These are phyloP conservation scores for Calephelis nemesis DNA, from an alignment of 1,140 invertebrate species.

Conservation along the genomic window DNA sequence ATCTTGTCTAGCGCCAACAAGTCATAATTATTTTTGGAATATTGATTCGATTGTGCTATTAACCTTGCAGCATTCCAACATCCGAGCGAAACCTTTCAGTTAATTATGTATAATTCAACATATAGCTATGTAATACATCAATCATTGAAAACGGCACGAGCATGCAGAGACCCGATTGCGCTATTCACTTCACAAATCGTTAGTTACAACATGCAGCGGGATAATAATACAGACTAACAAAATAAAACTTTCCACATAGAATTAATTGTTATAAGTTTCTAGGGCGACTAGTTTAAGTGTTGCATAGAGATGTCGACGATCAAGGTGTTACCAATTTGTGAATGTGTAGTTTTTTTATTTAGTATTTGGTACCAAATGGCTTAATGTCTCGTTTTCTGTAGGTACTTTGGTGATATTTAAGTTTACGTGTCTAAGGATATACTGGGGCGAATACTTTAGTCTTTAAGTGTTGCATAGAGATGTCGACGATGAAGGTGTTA, in stretches of 20 bases:
- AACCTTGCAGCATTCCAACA: constrained; percentile 16
- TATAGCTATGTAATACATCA: constrained; percentile 15
- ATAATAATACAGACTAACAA: constrained; percentile 13
- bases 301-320: constrained; percentile 1
- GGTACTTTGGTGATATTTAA: no score
- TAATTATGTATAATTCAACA: constrained; percentile 9
- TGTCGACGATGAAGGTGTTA: not conserved
- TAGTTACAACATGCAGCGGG: constrained; percentile 10
- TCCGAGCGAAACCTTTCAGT: constrained; percentile 9
- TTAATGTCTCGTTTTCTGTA: no score
- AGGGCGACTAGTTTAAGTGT: not conserved
- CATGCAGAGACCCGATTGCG: constrained; percentile 5
- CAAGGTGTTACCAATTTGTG: not conserved
- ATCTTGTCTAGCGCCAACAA: constrained; percentile 11
- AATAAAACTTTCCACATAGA: constrained; percentile 14
- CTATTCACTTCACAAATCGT: constrained; percentile 9
- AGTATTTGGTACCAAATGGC: no score
- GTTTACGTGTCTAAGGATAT: no score
- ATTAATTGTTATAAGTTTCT: constrained; percentile 10
- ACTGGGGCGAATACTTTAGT: not conserved
- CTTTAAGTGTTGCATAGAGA: not conserved
- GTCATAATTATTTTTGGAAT: constrained; percentile 18
- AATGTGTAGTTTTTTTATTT: no score
- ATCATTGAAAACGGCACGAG: constrained; percentile 14
- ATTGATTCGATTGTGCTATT: constrained; percentile 12